A percentile compares a stretch with the other conserved stretches of the same genome.
Conservation (phyloP, 2,113 vertebrate species). For the Eira barbara region DNA sequence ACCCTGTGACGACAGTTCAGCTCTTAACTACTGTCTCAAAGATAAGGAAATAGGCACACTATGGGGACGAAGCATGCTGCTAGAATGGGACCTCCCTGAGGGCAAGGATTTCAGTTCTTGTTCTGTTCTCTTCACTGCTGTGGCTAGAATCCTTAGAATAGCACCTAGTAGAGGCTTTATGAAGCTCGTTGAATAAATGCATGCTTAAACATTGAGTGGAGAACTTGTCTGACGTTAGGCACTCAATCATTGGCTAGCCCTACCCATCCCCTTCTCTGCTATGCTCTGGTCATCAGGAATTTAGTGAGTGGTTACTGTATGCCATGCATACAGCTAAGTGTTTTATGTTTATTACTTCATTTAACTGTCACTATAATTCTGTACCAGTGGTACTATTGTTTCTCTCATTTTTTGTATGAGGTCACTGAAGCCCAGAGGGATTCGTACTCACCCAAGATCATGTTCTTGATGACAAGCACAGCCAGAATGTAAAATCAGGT, state of each 20-base stretch:
- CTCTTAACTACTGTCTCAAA: not conserved
- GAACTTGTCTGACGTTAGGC: too few species aligned
- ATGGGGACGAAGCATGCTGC: not conserved
- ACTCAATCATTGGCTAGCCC: not conserved
- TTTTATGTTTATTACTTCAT: not conserved
- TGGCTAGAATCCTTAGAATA: not conserved
- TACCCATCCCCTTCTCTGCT: rapidly evolving
- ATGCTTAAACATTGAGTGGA: not conserved
- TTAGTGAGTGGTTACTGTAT: not conserved
- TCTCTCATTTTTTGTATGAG: not conserved
- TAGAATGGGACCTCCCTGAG: not conserved
- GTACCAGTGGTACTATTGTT: not conserved
- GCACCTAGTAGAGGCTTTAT: not conserved
- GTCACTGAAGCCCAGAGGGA: not conserved
- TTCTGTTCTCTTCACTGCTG: not conserved
- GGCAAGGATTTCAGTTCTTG: not conserved
- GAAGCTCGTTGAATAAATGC: not conserved
- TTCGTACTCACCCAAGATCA: not conserved
- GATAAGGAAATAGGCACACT: not conserved
- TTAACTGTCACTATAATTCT: not conserved
- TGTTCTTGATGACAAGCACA: not conserved
- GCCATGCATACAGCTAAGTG: not conserved
- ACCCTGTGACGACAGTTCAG: not conserved
- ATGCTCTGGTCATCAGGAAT: not conserved
- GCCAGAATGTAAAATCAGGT: not conserved